A percentile compares a stretch with the other conserved stretches of the same genome.
These are phyloP conservation scores for Capreolus pygargus DNA, from an alignment of 2,113 vertebrate species.

Conservation along the genomic window DNA sequence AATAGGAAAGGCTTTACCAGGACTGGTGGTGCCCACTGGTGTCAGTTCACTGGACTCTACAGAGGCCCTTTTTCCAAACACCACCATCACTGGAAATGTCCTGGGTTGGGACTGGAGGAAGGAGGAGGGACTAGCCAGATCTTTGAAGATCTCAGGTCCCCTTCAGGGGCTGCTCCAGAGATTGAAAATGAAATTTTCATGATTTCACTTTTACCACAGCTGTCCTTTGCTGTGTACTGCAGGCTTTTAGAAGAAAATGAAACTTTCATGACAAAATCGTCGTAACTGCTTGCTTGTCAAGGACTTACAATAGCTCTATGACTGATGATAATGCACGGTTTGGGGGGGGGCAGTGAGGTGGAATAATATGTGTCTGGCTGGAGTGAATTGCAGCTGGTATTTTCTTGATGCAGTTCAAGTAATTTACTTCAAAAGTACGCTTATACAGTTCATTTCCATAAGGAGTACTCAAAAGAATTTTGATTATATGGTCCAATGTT, in stretches of 20 bases:
- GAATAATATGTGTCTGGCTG: constrained; percentile 24
- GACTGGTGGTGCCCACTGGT: not conserved
- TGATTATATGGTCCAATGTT: constrained; percentile 8
- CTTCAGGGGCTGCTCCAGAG: not conserved
- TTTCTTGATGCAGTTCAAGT: not conserved
- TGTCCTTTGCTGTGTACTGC: not conserved
- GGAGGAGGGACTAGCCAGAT: not conserved
- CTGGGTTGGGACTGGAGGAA: not conserved
- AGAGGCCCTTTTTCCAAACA: not conserved
- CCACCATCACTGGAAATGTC: not conserved
- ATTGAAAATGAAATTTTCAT: not conserved
- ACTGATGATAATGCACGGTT: not conserved
- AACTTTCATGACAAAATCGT: not conserved
- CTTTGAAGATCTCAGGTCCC: not conserved
- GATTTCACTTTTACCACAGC: not conserved
- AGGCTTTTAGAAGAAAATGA: not conserved
- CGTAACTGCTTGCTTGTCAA: not conserved
- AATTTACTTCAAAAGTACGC: not conserved
- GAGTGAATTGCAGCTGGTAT: not conserved
- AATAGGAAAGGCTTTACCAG: not conserved
- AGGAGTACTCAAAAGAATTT: constrained; percentile 15
- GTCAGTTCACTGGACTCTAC: not conserved
- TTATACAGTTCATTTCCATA: not conserved
- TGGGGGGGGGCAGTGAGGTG: not conserved
- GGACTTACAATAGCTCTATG: not conserved